Base-by-base conservation (phyloP, 2,113 vertebrate genomes). In the Callocephalon fimbriatum region DNA sequence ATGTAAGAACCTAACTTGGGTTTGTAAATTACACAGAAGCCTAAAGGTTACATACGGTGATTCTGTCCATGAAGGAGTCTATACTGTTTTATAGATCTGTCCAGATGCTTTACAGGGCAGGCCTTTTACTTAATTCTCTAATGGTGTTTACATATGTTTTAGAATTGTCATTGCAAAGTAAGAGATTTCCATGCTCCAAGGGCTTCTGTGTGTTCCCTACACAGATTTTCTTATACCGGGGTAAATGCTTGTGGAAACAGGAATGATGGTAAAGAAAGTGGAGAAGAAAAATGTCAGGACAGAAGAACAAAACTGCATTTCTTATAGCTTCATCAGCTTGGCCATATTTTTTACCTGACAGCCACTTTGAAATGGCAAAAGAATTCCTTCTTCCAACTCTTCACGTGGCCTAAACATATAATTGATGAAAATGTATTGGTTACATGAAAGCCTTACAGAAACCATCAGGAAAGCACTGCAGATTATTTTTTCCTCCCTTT, bases 401-500 rank as follows among this genome's bases (percentile, higher is more conserved):
- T 95, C 84, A 86, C 80, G 66, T 65, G 37, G 91, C 65, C 77
- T 50, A 94, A 77, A 75, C 65, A 32, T 45, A 51, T 77, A 90
- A 89, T 74, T 90, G 91, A 91, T 88, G 70, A 94, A 95, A 95
- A 91, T 17, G 58, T 27, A 78, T 47, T 74, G 54, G 77, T 88
- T 96, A 85, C 48, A 90, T 70, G 88, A 85, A 95, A 95, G 71
- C 32, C 78, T 88, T 68, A 63, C 48, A 82, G 84, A 89, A 86
- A 94, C 38, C 44, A 70, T 83, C 68, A 89, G 85, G 75, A 84
- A 93, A 85, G 91, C 83, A 37, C 1, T 2, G 42, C 65, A 51
- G 72, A 87, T 90, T 94, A 76, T 86, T 95, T 96, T 86, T 93
- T 85, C 83, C 89, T 96, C 45, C 47, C 94, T 95, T 96, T 77